Conservation (phyloP, 2,113 vertebrate genomes). For the Hymenochirus boettgeri region DNA sequence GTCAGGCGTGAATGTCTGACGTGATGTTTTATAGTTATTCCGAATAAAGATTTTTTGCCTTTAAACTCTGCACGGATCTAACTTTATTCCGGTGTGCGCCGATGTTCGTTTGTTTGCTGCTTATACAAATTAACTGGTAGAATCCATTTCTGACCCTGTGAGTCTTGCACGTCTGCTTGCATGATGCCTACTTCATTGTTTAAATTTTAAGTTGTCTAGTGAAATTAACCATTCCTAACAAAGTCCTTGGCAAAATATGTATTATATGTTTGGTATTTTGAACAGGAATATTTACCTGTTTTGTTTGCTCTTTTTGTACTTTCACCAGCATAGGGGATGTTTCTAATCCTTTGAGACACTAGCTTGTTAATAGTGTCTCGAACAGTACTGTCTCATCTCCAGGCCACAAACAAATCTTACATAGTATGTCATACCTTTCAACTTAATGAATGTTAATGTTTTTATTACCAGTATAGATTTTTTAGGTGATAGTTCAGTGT, state of each 20-base stretch:
- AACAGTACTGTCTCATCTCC: background rate
- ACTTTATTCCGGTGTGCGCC: too few species aligned
- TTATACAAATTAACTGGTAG: too few species aligned
- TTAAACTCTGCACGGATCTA: too few species aligned
- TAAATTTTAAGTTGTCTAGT: background rate
- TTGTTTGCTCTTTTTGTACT: background rate
- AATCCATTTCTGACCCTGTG: background rate
- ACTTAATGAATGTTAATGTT: too few species aligned
- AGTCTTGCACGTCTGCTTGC: background rate
- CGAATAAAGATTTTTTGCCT: too few species aligned
- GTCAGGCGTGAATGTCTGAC: too few species aligned
- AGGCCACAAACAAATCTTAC: background rate
- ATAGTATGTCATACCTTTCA: background rate
- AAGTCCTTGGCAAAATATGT: background rate
- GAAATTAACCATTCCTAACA: background rate
- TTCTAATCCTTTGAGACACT: background rate
- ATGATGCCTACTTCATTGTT: background rate
- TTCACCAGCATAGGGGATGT: background rate
- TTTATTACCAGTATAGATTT: too few species aligned
- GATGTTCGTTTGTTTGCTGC: too few species aligned
- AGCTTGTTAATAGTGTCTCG: background rate
- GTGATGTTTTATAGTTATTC: too few species aligned
- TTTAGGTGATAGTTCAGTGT: background rate
- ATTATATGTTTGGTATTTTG: background rate
- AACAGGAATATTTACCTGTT: background rate